phyloP scores from a whole-genome alignment of 1,140 invertebrate genomes.

The Acromyrmex heyeri region DNA sequence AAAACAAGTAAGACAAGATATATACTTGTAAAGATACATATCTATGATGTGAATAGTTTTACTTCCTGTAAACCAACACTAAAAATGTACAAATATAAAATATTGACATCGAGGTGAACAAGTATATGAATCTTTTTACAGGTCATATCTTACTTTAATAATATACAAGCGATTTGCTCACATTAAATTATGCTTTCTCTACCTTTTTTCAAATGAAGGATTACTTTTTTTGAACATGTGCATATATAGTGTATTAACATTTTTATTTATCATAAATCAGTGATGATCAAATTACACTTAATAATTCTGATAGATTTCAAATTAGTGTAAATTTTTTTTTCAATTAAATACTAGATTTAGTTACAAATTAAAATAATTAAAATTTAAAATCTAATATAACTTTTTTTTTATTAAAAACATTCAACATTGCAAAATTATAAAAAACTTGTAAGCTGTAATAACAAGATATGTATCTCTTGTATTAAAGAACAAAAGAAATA shows the following conservation, averaged over 20 bases:
- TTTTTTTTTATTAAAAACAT: conserved; percentile 21
- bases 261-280: conserved; percentile 40
- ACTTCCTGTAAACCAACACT: conserved; percentile 66
- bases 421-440: background rate
- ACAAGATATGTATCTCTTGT: background rate
- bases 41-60: conserved; percentile 50
- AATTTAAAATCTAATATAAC: background rate
- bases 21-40: conserved; percentile 63
- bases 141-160: conserved; percentile 69
- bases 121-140: conserved; percentile 78
- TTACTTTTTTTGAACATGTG: conserved; percentile 16
- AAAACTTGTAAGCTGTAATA: background rate
- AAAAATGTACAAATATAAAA: conserved; percentile 80
- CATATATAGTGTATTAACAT: conserved; percentile 15
- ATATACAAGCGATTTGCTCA: conserved; percentile 74
- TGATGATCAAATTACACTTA: conserved; percentile 23
- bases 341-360: conserved; percentile 18
- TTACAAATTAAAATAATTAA: background rate
- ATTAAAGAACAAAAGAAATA: background rate
- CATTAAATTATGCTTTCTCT: conserved; percentile 60
- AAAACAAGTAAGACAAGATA: conserved; percentile 40
- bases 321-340: background rate
- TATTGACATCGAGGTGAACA: conserved; percentile 75
- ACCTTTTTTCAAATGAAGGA: conserved; percentile 38
- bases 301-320: background rate